Percentiles rank a stretch among this genome's conserved stretches.
Evolutionary conservation across 2,888 invertebrate genomes (phyloP).

Genomic region (Carterocephalus palaemon): DNA sequence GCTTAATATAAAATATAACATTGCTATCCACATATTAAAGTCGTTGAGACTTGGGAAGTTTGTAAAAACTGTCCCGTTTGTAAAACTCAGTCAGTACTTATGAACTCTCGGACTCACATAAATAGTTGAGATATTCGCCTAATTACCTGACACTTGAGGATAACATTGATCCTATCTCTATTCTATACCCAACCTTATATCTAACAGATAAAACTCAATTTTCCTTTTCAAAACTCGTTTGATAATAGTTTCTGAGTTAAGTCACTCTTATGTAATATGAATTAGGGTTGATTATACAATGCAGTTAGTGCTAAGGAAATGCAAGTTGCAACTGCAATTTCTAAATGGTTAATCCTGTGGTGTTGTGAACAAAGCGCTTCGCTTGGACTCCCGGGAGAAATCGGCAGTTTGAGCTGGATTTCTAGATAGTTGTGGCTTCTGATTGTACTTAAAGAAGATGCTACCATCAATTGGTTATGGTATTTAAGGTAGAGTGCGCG

Average conservation of each 20-base stretch:
- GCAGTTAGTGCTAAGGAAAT: not conserved
- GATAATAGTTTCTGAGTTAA: no score
- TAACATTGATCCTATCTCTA: not conserved
- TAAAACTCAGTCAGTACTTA: no score
- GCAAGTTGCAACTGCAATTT: slow-evolving; percentile 17
- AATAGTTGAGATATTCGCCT: slow-evolving; percentile 8
- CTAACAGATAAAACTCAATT: not conserved
- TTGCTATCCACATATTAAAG: no score
- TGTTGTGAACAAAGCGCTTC: slow-evolving; percentile 19
- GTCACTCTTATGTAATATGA: not conserved
- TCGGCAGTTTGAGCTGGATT: not conserved
- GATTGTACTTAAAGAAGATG: not conserved
- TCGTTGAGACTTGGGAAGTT: no score
- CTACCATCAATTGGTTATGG: no score
- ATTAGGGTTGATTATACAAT: not conserved
- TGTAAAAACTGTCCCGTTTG: no score
- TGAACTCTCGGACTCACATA: no score
- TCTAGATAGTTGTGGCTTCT: not conserved
- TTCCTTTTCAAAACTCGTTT: not conserved
- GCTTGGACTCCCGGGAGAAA: slow-evolving; percentile 16
- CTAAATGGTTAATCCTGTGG: slow-evolving; percentile 18
- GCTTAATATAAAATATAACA: no score
- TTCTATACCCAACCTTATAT: not conserved
- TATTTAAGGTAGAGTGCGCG: no score
- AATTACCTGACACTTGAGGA: slow-evolving; percentile 19